Conservation (phyloP, 2,113 vertebrate species). For the Phoxinus phoxinus region DNA sequence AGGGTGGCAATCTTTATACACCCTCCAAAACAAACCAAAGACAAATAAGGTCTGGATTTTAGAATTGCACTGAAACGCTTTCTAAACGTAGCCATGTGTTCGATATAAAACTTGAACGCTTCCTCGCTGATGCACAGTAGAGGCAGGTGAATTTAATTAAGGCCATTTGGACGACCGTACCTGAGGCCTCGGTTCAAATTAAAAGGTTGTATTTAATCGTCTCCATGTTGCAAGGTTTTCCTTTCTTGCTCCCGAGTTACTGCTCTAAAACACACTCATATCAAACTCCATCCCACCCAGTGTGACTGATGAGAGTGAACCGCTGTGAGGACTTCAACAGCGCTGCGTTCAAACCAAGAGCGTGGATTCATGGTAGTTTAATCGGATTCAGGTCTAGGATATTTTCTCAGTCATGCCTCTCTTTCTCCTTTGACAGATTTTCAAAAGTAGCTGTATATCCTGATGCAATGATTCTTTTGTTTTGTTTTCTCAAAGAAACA, state of each 20-base stretch:
- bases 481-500: background rate
- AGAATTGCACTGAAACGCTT: conserved; percentile 64
- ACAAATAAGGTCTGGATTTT: conserved; percentile 56
- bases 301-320: conserved; percentile 62
- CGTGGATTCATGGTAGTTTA: background rate
- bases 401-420: background rate
- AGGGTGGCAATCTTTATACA: conserved; percentile 48
- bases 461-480: background rate
- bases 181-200: conserved; percentile 47
- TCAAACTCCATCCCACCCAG: conserved; percentile 68
- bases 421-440: too few species aligned
- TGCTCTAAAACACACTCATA: conserved; percentile 71
- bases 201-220: conserved; percentile 72
- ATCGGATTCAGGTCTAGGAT: background rate
- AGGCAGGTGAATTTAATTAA: conserved; percentile 74
- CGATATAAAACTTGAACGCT: conserved; percentile 66
- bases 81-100: conserved; percentile 73
- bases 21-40: conserved; percentile 40
- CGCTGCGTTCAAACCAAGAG: background rate
- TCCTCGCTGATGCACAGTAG: conserved; percentile 59
- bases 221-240: conserved; percentile 68
- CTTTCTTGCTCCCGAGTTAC: conserved; percentile 69
- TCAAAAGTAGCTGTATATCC: background rate
- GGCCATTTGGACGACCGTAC: conserved; percentile 53
- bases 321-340: conserved; percentile 53